These are phyloP conservation scores for Andrena camellia DNA, from an alignment of 2,888 invertebrate genomes.

Conservation along the genomic window DNA sequence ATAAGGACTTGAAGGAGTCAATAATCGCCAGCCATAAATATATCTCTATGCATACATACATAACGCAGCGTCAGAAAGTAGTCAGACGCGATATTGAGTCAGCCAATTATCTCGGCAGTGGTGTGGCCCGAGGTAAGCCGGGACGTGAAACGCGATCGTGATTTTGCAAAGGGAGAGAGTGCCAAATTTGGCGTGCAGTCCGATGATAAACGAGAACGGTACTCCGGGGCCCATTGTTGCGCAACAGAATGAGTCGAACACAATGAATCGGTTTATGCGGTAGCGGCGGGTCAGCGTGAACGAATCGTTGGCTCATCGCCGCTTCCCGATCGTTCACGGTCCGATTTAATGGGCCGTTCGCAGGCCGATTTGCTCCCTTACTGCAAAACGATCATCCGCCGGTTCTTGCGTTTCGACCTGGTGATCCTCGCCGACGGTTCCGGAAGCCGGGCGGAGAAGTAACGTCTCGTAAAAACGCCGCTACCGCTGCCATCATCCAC, in stretches of 20 bases:
- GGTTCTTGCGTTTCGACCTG: conserved; percentile 43
- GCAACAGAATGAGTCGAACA: conserved; percentile 25
- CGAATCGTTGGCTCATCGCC: conserved; percentile 67
- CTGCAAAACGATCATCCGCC: conserved; percentile 48
- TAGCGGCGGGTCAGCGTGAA: conserved; percentile 57
- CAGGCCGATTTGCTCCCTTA: conserved; percentile 56
- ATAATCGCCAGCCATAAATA: too few relatives aligned
- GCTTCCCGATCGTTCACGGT: conserved; percentile 56
- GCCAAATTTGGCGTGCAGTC: conserved; percentile 8
- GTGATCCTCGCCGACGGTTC: conserved; percentile 47
- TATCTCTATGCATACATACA: too few relatives aligned
- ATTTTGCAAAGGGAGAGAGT: conserved; percentile 1
- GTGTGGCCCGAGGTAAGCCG: neutral
- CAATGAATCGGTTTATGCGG: conserved; percentile 52
- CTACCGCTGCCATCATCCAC: neutral
- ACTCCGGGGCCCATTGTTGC: conserved; percentile 28
- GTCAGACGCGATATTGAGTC: neutral
- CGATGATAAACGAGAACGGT: conserved; percentile 20
- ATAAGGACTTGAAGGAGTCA: too few relatives aligned
- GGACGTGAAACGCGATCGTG: neutral
- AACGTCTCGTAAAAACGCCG: conserved; percentile 45
- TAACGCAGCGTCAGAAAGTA: neutral
- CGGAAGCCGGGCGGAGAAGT: conserved; percentile 51
- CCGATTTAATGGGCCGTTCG: conserved; percentile 67
- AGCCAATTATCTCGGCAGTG: neutral